Conservation (phyloP, 1,140 invertebrate species). For the Megalopta genalis region DNA sequence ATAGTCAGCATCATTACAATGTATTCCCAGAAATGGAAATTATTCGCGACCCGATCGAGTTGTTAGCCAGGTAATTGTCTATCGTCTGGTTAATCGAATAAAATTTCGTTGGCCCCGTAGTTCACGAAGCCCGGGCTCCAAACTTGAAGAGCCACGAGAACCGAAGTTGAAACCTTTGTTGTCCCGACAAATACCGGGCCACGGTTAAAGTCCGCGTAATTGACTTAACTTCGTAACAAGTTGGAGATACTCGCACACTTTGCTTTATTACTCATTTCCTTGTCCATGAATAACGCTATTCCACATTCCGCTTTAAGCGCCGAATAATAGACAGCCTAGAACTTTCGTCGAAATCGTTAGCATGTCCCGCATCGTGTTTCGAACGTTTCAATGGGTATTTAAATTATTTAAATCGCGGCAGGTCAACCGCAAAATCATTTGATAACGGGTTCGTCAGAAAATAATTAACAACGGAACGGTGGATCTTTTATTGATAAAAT, state of each 20-base stretch:
- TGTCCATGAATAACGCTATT: not conserved
- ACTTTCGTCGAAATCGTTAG: not conserved
- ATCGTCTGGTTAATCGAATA: not conserved
- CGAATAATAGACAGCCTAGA: not conserved
- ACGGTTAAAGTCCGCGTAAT: constrained; percentile 17
- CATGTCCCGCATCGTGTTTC: not conserved
- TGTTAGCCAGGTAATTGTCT: not conserved
- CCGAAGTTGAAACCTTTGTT: constrained; percentile 21
- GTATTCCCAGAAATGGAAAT: not conserved
- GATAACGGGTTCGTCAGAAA: too few species aligned
- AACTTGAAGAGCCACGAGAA: constrained; percentile 4
- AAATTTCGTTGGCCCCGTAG: not conserved
- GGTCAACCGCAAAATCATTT: too few species aligned
- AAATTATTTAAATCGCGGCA: too few species aligned
- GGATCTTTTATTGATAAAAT: too few species aligned
- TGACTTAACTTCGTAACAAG: constrained; percentile 21
- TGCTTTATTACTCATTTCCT: constrained; percentile 9
- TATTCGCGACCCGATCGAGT: not conserved
- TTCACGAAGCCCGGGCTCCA: not conserved
- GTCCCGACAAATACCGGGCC: constrained; percentile 3
- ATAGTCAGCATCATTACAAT: too few species aligned
- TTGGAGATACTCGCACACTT: constrained; percentile 1
- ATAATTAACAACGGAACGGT: too few species aligned
- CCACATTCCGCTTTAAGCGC: not conserved
- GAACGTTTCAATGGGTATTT: not conserved